Percentiles rank a stretch among this genome's conserved stretches.
Evolutionary conservation across 35 echinoderm and acorn worm species (phyloP).

Genomic region (Apostichopus parvimensis): DNA sequence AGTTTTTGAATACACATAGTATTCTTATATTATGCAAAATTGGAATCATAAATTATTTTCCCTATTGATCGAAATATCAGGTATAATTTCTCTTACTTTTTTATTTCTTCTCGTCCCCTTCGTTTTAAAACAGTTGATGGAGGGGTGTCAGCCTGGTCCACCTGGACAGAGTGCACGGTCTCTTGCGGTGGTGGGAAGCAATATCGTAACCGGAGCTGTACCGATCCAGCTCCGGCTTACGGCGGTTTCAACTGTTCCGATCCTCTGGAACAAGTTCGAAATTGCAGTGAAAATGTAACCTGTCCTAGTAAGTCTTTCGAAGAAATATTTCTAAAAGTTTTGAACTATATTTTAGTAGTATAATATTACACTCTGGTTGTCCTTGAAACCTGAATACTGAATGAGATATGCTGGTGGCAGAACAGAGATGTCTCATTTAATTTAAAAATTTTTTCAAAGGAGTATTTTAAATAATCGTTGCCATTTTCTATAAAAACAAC

Average conservation of each 20-base stretch:
- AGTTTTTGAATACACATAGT: too few species aligned
- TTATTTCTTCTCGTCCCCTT: not conserved
- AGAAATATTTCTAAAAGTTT: not conserved
- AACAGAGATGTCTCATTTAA: too few species aligned
- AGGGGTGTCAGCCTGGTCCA: constrained; percentile 63
- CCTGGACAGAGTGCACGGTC: constrained; percentile 77
- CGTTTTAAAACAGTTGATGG: constrained; percentile 70
- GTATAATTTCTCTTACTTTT: not conserved
- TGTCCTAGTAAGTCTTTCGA: not conserved
- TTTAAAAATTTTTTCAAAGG: too few species aligned
- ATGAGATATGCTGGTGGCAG: too few species aligned
- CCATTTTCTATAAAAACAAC: not conserved
- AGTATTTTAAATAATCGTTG: not conserved
- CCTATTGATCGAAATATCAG: not conserved
- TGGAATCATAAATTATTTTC: constrained; percentile 46
- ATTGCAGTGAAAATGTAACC: constrained; percentile 24
- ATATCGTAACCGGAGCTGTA: constrained; percentile 66
- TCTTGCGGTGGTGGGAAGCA: constrained; percentile 78
- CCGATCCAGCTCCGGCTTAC: constrained; percentile 69
- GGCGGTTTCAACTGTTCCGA: constrained; percentile 54
- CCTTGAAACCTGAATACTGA: too few species aligned
- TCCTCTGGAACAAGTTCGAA: not conserved
- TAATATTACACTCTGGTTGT: too few species aligned
- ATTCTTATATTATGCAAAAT: not conserved
- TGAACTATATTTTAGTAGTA: too few species aligned